These are phyloP conservation scores for Calidris pygmaea DNA, from an alignment of 2,113 vertebrate species.

Conservation along the genomic window DNA sequence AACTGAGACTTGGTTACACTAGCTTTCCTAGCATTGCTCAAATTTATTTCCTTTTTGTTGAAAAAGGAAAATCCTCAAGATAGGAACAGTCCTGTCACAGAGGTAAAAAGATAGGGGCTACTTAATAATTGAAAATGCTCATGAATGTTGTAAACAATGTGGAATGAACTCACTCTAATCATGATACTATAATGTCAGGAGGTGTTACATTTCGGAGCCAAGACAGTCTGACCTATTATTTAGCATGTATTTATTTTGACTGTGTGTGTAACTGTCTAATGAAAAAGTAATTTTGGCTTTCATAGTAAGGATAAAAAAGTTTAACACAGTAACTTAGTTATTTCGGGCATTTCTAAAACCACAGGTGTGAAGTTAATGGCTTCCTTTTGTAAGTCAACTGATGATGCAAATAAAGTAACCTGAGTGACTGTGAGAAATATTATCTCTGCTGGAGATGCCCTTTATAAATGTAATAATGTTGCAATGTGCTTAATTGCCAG, in stretches of 20 bases:
- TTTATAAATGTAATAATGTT: conserved; percentile 64
- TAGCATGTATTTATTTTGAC: conserved; percentile 69
- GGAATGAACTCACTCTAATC: conserved; percentile 86
- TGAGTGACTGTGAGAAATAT: conserved; percentile 65
- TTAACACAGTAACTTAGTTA: neutral
- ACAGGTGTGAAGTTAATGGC: neutral
- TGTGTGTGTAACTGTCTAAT: neutral
- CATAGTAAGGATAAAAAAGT: neutral
- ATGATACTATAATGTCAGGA: conserved; percentile 82
- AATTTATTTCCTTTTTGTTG: conserved; percentile 70
- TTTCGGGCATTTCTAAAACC: neutral
- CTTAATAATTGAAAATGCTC: conserved; percentile 89
- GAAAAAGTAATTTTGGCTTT: conserved; percentile 36
- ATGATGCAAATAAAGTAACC: conserved; percentile 63
- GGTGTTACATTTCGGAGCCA: conserved; percentile 86
- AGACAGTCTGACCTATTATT: conserved; percentile 83
- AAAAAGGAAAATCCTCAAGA: conserved; percentile 74
- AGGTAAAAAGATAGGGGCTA: conserved; percentile 85
- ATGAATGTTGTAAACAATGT: conserved; percentile 90
- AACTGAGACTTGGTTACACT: neutral
- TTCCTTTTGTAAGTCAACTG: neutral
- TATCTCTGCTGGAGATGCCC: conserved; percentile 46
- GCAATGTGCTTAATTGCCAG: conserved; percentile 40
- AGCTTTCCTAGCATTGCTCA: neutral
- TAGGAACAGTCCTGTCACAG: conserved; percentile 73